These are phyloP conservation scores for Aleadryas rufinucha DNA, from an alignment of 2,113 vertebrate species.

Conservation along the genomic window DNA sequence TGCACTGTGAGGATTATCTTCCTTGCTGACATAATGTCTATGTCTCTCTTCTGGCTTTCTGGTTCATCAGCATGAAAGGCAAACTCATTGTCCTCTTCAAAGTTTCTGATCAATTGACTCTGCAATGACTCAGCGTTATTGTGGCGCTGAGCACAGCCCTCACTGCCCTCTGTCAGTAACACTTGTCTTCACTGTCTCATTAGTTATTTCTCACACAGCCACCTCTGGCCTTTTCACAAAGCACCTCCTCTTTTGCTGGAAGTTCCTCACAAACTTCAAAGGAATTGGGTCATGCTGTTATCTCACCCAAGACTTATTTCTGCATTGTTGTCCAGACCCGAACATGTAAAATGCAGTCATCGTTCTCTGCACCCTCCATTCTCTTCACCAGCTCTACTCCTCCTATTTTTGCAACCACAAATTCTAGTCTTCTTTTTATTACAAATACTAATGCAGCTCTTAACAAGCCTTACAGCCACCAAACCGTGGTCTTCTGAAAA, in stretches of 20 bases:
- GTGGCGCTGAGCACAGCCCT: not conserved
- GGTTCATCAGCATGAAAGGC: constrained; percentile 15
- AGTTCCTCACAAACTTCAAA: not conserved
- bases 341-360: not conserved
- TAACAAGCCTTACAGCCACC: not conserved
- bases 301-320: not conserved
- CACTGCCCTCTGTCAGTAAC: not conserved
- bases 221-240: not conserved
- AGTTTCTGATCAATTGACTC: constrained; percentile 16
- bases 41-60: not conserved
- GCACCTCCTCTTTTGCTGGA: not conserved
- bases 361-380: not conserved
- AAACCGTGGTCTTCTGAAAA: not conserved
- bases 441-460: not conserved
- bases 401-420: not conserved
- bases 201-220: not conserved
- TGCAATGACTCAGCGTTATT: constrained; percentile 4
- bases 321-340: not conserved
- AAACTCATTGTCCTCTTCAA: constrained; percentile 2
- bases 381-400: not conserved
- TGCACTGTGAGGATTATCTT: not conserved
- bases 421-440: not conserved
- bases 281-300: not conserved
- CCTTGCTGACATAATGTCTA: constrained; percentile 12
- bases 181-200: not conserved